phyloP scores from a whole-genome alignment of 1,140 invertebrate genomes.

The Stegodyphus mimosarum region DNA sequence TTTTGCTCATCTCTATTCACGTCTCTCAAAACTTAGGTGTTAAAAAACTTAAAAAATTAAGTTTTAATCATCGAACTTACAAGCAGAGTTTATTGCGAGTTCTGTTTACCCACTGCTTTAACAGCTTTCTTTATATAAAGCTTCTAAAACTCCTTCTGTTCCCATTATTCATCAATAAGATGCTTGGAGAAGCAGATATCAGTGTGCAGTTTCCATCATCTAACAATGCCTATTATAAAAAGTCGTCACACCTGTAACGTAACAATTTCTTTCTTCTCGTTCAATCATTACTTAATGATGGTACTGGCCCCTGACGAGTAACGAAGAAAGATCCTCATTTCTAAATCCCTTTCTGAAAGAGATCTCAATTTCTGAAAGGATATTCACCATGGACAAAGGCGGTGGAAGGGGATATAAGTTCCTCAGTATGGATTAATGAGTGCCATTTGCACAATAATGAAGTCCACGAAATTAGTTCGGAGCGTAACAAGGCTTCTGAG shows the following conservation, averaged over 20 bases:
- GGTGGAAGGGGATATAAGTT: neutral
- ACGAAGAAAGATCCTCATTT: neutral
- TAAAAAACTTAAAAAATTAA: too few relatives aligned
- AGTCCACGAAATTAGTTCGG: neutral
- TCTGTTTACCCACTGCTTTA: too few relatives aligned
- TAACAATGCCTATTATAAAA: too few relatives aligned
- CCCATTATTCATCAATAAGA: too few relatives aligned
- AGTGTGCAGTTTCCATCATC: too few relatives aligned
- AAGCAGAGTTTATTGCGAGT: too few relatives aligned
- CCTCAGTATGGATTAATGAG: neutral
- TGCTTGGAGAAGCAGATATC: too few relatives aligned
- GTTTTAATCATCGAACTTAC: too few relatives aligned
- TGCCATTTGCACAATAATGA: constrained; percentile 2
- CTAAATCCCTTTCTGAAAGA: neutral
- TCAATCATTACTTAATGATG: neutral
- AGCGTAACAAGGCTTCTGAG: neutral
- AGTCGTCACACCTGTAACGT: neutral
- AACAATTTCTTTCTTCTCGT: neutral
- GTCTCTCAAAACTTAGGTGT: too few relatives aligned
- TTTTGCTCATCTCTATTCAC: too few relatives aligned
- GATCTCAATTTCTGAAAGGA: neutral
- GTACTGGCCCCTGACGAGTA: neutral
- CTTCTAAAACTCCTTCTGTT: too few relatives aligned
- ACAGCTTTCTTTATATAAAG: too few relatives aligned
- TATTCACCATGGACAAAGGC: neutral